Evolutionary conservation across 2,888 invertebrate species (phyloP), one percentile per base, ranked within the genome.

Genomic region (Trichacis sp.): DNA sequence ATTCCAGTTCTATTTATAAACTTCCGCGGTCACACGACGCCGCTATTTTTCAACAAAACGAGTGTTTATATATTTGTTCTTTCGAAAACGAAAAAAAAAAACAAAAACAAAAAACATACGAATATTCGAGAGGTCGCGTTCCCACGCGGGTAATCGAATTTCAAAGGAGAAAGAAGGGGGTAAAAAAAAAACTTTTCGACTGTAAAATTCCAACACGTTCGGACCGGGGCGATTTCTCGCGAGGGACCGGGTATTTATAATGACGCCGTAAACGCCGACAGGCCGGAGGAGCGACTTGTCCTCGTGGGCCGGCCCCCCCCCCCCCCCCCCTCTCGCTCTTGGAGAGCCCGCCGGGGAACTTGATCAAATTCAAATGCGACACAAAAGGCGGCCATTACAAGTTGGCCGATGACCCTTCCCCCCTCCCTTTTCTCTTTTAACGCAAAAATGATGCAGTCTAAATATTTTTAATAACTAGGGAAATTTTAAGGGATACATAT

Each of bases 181-280:
- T n/a, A n/a, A n/a, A 19, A 11, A 52, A 48, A 46, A 54, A 54
- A 48, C 33, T 53, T 52, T 59, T 46, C 53, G 48, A 30, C 38
- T 60, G 60, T 48, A 30, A 54, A n/a, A 60, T 60, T 60, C 45
- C 60, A 50, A 18, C 43, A 30, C 18, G 12, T 17, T 15, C 47
- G 17, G 38, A 40, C 17, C 40, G 38, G 5, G 18, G 6, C 30
- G 55, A 50, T 40, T 24, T 24, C 24, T 24, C 48, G 42, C 52
- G 33, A 52, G 50, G 56, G 55, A 62, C 46, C 55, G 57, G 64
- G 46, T 68, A 61, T 64, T 68, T 61, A 64, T 61, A 68, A 64
- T 62, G 52, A 43, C 64, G 47, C 30, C 46, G 57, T 68, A 60
- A 57, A 60, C 45, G 51, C 14, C 55, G 48, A 50, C 36, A 8